Conservation (phyloP, 1,140 invertebrate genomes). For the Cotesia chilonis region DNA sequence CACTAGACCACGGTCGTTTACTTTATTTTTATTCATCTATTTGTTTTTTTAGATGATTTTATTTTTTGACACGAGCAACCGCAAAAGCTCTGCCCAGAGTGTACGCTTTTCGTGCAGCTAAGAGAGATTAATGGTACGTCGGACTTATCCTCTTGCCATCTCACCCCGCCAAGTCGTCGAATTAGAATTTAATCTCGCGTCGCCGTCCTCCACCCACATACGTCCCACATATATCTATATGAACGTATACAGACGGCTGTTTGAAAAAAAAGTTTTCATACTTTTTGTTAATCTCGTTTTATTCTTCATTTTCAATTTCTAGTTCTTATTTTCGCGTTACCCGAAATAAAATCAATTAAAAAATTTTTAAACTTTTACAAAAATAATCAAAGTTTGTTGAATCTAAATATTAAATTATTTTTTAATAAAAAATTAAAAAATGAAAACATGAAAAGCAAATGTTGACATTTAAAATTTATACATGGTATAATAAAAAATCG, state of each 20-base stretch:
- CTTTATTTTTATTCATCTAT: neutral
- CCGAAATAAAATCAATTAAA: no score
- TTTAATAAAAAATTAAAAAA: no score
- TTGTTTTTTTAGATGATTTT: slow-evolving; percentile 2
- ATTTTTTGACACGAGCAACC: slow-evolving; percentile 12
- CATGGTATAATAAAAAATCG: no score
- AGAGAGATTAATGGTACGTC: slow-evolving; percentile 41
- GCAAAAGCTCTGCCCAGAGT: slow-evolving; percentile 22
- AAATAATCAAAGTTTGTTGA: no score
- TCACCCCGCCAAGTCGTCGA: slow-evolving; percentile 25
- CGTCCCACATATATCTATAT: neutral
- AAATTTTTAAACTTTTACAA: no score
- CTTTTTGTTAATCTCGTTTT: neutral
- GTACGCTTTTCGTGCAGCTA: slow-evolving; percentile 31
- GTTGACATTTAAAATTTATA: no score
- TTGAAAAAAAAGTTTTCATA: neutral
- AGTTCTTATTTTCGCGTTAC: no score
- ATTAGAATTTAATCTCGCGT: slow-evolving; percentile 38
- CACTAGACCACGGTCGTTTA: neutral
- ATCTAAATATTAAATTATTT: no score
- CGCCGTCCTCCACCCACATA: neutral
- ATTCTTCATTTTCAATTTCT: neutral
- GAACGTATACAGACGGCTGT: neutral
- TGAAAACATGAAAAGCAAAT: no score
- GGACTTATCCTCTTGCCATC: slow-evolving; percentile 25